phyloP scores from a whole-genome alignment of 1,140 invertebrate species.

The Ooceraea biroi region DNA sequence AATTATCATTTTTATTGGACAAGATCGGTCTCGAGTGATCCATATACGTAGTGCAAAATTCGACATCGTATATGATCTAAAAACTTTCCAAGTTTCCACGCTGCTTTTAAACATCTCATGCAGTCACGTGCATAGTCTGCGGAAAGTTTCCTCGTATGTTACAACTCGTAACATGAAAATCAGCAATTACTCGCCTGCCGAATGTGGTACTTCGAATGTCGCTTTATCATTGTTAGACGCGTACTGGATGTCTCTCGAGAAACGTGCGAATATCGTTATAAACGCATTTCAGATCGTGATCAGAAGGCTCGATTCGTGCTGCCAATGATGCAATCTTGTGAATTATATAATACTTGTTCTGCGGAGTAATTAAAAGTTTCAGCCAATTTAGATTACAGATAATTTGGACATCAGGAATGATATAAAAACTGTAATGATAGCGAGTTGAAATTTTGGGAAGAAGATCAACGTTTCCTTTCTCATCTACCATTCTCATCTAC shows the following conservation, averaged over 20 bases:
- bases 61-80: conserved; percentile 38
- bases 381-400: neutral
- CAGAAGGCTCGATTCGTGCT: neutral
- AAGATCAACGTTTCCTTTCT: conserved; percentile 3
- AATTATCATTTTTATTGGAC: conserved; percentile 16
- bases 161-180: conserved; percentile 50
- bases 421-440: neutral
- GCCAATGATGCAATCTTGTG: neutral
- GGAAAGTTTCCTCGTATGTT: conserved; percentile 66
- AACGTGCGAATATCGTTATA: neutral
- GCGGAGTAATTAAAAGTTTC: neutral
- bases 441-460: neutral
- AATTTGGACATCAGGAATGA: neutral
- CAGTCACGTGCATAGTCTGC: conserved; percentile 50
- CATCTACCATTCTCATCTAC: neutral
- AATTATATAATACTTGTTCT: neutral
- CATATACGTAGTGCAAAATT: conserved; percentile 1
- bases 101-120: conserved; percentile 67
- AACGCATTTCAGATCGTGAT: neutral
- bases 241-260: neutral
- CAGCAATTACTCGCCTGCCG: conserved; percentile 56
- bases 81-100: conserved; percentile 68
- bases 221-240: conserved; percentile 24
- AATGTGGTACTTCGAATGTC: conserved; percentile 21
- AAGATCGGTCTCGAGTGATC: conserved; percentile 27